Percentiles rank a stretch among this genome's conserved stretches.
Evolutionary conservation across 2,888 invertebrate species (phyloP).

Genomic region (Dasysyrphus albostriatus): DNA sequence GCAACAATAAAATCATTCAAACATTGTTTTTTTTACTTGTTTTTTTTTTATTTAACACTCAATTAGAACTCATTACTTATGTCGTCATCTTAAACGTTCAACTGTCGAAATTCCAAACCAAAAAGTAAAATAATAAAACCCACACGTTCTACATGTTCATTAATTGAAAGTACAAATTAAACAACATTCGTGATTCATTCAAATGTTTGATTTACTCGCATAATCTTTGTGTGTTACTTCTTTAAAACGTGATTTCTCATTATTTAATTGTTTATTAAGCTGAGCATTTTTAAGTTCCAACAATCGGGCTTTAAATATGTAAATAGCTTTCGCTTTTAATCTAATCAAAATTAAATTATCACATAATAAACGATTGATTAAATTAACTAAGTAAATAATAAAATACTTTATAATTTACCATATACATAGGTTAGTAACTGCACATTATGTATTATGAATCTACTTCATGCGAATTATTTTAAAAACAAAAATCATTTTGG

Average conservation of each 20-base stretch:
- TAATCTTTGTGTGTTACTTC: background rate
- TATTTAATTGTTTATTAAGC: background rate
- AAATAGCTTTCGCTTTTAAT: background rate
- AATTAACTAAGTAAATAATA: background rate
- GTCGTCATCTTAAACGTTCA: slow-evolving; percentile 4
- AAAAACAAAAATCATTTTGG: background rate
- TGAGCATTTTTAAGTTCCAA: background rate
- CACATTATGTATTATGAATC: too few species aligned
- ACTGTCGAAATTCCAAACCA: slow-evolving; percentile 10
- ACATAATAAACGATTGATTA: too few species aligned
- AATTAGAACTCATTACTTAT: background rate
- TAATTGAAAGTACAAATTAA: background rate
- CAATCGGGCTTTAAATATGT: background rate
- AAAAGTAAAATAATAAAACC: slow-evolving; percentile 1
- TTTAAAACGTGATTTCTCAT: slow-evolving; percentile 7
- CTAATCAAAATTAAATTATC: background rate
- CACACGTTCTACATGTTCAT: slow-evolving; percentile 15
- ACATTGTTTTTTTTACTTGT: background rate
- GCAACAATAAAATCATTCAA: background rate
- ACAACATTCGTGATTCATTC: slow-evolving; percentile 6
- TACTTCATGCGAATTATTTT: background rate
- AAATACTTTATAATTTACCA: background rate
- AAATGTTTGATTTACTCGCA: slow-evolving; percentile 10
- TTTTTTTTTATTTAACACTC: background rate
- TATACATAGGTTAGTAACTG: too few species aligned